phyloP scores from a whole-genome alignment of 2,797 vertebrate genomes.

The Acanthornis magna region DNA sequence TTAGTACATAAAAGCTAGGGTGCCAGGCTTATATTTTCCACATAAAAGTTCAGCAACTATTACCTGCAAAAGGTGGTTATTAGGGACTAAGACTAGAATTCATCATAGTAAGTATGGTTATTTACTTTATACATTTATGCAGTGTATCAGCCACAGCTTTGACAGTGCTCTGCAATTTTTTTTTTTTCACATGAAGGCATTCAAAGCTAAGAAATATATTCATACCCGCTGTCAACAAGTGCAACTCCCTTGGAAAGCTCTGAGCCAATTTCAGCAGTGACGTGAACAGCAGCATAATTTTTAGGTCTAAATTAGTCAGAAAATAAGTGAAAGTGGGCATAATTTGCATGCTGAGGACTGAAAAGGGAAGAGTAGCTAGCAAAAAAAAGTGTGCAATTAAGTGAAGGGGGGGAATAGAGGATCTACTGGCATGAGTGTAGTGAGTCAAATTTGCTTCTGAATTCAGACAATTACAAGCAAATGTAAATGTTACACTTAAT shows the following conservation, averaged over 20 bases:
- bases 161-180: constrained; percentile 69
- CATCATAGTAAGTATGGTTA: constrained; percentile 64
- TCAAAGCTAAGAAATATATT: constrained; percentile 69
- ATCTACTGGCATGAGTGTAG: constrained; percentile 12
- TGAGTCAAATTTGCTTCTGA: constrained; percentile 13
- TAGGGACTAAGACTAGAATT: constrained; percentile 70
- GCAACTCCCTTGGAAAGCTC: constrained; percentile 68
- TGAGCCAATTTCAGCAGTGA: constrained; percentile 66
- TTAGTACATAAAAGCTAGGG: constrained; percentile 53
- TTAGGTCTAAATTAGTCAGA: constrained; percentile 67
- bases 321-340: constrained; percentile 62
- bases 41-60: constrained; percentile 65
- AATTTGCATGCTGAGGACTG: constrained; percentile 58
- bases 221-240: constrained; percentile 70
- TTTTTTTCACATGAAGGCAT: constrained; percentile 59
- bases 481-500: constrained; percentile 64
- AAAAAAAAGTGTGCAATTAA: constrained; percentile 42
- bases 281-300: constrained; percentile 62
- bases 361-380: constrained; percentile 34
- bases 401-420: neutral
- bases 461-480: constrained; percentile 46
- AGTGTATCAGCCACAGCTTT: constrained; percentile 69
- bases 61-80: constrained; percentile 63
- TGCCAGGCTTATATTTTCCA: constrained; percentile 62
- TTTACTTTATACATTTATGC: constrained; percentile 71